Base-by-base conservation (phyloP, 92 coral and sea anemone genomes). In the Palythoa grandiflora region DNA sequence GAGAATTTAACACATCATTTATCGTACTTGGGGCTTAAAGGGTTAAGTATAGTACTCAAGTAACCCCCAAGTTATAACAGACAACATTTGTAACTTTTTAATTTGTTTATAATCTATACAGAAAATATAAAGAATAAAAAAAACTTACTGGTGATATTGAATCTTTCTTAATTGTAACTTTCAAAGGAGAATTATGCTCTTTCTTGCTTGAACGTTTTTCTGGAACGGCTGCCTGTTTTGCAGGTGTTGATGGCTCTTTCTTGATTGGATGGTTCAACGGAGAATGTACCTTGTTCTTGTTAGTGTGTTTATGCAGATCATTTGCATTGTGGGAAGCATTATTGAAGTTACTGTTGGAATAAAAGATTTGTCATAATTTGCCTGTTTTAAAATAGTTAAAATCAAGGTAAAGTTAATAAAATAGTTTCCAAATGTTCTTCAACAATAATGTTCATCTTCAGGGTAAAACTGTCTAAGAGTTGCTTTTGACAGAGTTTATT, bases 221-320 rank as follows among this genome's bases (percentile, higher is more conserved):
- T 66, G 86, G 74, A 65, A 40, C 63, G 38, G 85, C 12, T 7
- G 55, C 6, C 14, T 65, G 74, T 9, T 63, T 80, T 38, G 61
- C 73, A 7, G 84, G 84, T 57, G 83, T 51, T 9, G 73, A 28
- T 3, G 21, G 13, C 37, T 80, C 85, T 50, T 60, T 63, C 75
- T 81, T 81, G 86, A 81, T 81, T 35, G 86, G 86, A 5, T 81
- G 73, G 28, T 81, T 81, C 86, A 81, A 16, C 12, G 86, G 86
- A n/a, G 86, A 81, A 63, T 81, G 86, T 6, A 63, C 20, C n/a
- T 81, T 81, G 57, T 81, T 68, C 19, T 81, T 81, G 2, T 54
- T 55, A 1, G 40, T 12, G 3, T 81, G 86, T 47, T 81, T 81
- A 38, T 63, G 59, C 38, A 66, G 1, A 20, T 28, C 59, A 47